Conservation (phyloP, 2,113 vertebrate species). For the Rhabdornis inornatus region DNA sequence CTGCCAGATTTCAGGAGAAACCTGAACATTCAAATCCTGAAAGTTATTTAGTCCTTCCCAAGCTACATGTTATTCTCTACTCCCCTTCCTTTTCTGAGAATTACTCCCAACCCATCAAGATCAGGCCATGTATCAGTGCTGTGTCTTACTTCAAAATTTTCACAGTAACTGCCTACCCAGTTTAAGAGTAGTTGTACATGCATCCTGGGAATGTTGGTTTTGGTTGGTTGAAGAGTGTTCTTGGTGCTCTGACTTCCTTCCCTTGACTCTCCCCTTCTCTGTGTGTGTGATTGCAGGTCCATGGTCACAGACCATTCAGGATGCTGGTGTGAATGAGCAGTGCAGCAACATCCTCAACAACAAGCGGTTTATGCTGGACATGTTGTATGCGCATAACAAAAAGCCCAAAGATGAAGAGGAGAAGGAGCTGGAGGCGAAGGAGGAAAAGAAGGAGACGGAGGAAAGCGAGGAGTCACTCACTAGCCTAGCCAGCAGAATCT, state of each 20-base stretch:
- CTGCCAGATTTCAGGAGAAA: neutral
- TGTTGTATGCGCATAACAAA: constrained; percentile 91
- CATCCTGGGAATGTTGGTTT: neutral
- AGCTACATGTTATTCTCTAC: neutral
- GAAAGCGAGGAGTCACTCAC: constrained; percentile 76
- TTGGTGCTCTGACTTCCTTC: neutral
- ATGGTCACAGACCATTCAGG: constrained; percentile 81
- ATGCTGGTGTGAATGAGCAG: constrained; percentile 82
- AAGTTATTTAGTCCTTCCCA: neutral
- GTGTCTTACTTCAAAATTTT: neutral
- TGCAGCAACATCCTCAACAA: constrained; percentile 89
- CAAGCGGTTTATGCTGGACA: constrained; percentile 95
- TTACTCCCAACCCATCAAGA: neutral
- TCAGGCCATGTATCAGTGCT: neutral
- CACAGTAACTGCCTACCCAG: neutral
- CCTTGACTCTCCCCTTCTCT: neutral
- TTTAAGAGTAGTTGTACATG: neutral
- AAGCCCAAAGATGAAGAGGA: constrained; percentile 76
- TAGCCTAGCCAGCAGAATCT: constrained; percentile 86
- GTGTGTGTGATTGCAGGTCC: constrained; percentile 75
- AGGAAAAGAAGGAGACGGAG: constrained; percentile 72
- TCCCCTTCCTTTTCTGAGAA: neutral
- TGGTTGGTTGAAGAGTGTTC: neutral
- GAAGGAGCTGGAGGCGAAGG: constrained; percentile 74
- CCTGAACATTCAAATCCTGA: neutral